Base-by-base conservation (phyloP, 2,113 vertebrate species). In the Macquaria australasica region DNA sequence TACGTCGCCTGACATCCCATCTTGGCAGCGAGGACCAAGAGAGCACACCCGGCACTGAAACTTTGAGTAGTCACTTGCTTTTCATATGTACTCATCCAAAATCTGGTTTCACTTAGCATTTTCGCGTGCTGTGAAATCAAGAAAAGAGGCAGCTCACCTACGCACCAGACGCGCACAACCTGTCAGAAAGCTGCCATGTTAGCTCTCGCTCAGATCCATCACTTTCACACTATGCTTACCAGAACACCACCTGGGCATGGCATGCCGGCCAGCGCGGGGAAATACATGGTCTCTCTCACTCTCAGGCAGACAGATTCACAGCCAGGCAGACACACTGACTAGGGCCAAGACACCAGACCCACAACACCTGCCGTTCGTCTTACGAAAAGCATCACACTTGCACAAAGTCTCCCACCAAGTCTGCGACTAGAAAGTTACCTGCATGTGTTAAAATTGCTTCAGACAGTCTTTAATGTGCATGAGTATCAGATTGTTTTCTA, bases 141-240 rank as follows among this genome's bases (percentile, higher is more conserved):
- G 73, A 48, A 56, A 34, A 28, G 58, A 11, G 20, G 31, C 75
- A 60, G 56, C 82, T 89, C 89, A 89, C 87, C 92, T 90, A 91
- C 92, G 89, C 94, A 93, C 88, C 94, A 93, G 91, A 90, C 77
- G 70, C 64, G 45, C 81, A 14, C 86, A 91, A 92, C 90, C 85
- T 88, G 87, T 82, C 88, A 78, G 37, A 88, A 60, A 87, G 79
- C 83, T 82, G 87, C 85, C 70, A 25, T 9, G 75, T 82, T 85
- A 78, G 79, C 79, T n/a, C 51, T 72, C 43, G 5, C 88, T 80
- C 73, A n/a, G 48, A 91, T 89, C 88, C 80, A 45, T 84, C 90
- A 58, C 87, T 87, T 91, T 92, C 87, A 75, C 90, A 84, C 87
- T 77, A 18, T 7, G 45, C 72, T 86, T 59, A 83, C 78, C 88